A percentile compares a stretch with the other conserved stretches of the same genome.
phyloP scores from a whole-genome alignment of 1,140 invertebrate species.

The Neuroterus valhalla region DNA sequence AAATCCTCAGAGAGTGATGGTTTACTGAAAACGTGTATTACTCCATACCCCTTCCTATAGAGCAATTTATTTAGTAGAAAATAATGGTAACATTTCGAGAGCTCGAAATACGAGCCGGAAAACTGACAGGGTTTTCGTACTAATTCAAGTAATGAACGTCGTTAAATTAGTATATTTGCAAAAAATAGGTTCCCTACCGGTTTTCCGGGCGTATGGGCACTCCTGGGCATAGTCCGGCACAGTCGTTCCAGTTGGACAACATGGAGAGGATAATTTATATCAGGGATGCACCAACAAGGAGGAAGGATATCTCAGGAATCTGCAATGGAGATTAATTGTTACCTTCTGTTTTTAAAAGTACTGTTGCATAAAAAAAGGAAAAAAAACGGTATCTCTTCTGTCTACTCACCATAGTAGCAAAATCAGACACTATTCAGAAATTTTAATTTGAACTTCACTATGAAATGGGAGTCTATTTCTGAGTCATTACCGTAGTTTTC shows the following conservation, averaged over 20 bases:
- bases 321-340: conserved; percentile 3
- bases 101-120: neutral
- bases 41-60: neutral
- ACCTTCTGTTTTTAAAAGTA: conserved; percentile 5
- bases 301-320: conserved; percentile 4
- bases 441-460: too few species aligned
- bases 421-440: neutral
- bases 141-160: conserved; percentile 29
- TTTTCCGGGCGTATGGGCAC: neutral
- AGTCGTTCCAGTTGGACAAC: neutral
- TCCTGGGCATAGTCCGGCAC: neutral
- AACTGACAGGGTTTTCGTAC: neutral
- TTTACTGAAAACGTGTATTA: conserved; percentile 26
- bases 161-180: conserved; percentile 17
- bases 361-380: neutral
- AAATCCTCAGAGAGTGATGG: conserved; percentile 17
- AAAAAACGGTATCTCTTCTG: neutral
- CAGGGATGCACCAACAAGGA: conserved; percentile 13
- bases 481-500: too few species aligned
- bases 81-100: conserved; percentile 9
- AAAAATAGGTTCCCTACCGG: neutral
- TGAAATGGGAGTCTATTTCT: too few species aligned
- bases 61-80: conserved; percentile 6
- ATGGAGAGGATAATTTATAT: conserved; percentile 15
- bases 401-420: neutral